Base-by-base conservation (phyloP, 1,140 invertebrate genomes). In the Cyphomyrmex costatus region DNA sequence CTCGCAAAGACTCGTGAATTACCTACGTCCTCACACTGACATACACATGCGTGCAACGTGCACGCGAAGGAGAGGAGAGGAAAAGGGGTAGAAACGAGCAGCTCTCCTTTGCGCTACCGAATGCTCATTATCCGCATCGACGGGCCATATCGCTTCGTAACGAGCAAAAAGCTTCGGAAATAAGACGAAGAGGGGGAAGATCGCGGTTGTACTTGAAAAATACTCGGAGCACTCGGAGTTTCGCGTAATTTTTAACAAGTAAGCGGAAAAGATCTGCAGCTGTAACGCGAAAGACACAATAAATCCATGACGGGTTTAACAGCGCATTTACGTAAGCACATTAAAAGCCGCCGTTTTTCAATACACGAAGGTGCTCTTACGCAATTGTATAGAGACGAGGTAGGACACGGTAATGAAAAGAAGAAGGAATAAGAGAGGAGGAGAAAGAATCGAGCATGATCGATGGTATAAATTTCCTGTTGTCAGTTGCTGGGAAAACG, bases 141-240 rank as follows among this genome's bases (percentile, higher is more conserved):
- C 61, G 70, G 56, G 24, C 85, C 76, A 84, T 84, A 84, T 88
- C 86, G 78, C 87, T 84, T 19, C 73, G 78, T 88, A 86, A 88
- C 85, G 85, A 88, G 87, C 80, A 88, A 88, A 84, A 88, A 86
- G n/a, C 36, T 16, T 49, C 65, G 27, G 53, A 51, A 83, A 60
- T 83, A 88, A n/a, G n/a, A 88, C 33, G 78, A 87, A 87, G 61
- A 49, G 53, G 19, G 74, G 27, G 46, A 58, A 65, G 19, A 68
- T 68, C 80, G 30, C 21, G 78, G 56, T 24, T 33, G 51, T 61
- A 49, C 36, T 19, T 60, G 36, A 33, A 56, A 74, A 42, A 46
- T 16, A 42, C 36, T 42, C 51, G 14, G 61, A 7, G 14, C 27
- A 53, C 24, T 21, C 76, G 77, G 16, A 30, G n/a, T 27, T 12